Evolutionary conservation across 2,797 vertebrate genomes (phyloP).

Genomic region (Tokudaia tokunoshimensis): DNA sequence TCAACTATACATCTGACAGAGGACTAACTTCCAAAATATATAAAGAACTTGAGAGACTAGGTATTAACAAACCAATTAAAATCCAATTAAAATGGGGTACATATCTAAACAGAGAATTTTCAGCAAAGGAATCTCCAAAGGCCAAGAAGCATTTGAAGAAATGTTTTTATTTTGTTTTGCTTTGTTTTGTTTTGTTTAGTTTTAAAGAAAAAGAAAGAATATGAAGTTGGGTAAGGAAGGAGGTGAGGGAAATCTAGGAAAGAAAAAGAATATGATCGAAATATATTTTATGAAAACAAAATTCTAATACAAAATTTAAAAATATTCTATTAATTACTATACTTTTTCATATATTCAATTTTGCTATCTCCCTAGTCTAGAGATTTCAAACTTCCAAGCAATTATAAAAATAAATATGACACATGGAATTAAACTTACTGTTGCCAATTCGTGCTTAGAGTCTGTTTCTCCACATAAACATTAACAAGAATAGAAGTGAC

Average conservation of each 20-base stretch:
- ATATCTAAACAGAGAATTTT: not conserved
- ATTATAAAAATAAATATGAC: constrained; percentile 64
- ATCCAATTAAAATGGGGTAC: not conserved
- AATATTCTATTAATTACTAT: not conserved
- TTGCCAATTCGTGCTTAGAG: constrained; percentile 29
- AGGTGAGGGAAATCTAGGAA: not conserved
- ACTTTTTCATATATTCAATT: constrained; percentile 60
- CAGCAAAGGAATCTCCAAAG: not conserved
- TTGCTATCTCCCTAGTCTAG: not conserved
- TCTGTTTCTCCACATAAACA: constrained; percentile 57
- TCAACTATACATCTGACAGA: not conserved
- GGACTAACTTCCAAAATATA: not conserved
- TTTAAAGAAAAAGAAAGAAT: not conserved
- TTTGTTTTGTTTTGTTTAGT: not conserved
- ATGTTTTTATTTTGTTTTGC: not conserved
- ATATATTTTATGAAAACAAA: not conserved
- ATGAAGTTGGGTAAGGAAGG: not conserved
- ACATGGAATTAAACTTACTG: constrained; percentile 22
- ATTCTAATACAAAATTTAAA: not conserved
- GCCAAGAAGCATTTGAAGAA: not conserved
- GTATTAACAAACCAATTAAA: not conserved
- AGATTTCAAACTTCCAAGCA: constrained; percentile 40
- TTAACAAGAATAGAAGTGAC: constrained; percentile 64
- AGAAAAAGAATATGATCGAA: not conserved
- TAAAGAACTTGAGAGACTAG: not conserved